phyloP scores from a whole-genome alignment of 2,113 vertebrate genomes.

The Lampris incognitus region DNA sequence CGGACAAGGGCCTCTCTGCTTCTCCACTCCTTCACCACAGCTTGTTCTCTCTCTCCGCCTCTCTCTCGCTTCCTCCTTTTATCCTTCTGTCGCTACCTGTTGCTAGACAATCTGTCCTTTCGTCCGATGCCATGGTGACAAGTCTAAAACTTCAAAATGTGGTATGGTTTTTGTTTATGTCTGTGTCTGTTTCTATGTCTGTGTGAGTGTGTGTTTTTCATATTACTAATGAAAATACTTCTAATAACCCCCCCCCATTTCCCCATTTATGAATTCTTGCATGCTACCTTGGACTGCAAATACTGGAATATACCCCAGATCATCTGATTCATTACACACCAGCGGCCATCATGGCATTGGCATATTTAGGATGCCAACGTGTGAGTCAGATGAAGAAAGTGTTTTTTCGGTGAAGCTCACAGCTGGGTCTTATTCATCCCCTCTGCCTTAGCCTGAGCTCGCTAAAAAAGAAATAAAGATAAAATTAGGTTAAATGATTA shows the following conservation, averaged over 20 bases:
- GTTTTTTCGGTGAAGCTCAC: background rate
- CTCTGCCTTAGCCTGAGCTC: background rate
- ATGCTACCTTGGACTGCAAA: constrained; percentile 10
- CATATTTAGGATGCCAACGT: background rate
- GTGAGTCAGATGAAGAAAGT: background rate
- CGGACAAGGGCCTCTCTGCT: constrained; percentile 20
- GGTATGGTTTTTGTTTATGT: background rate
- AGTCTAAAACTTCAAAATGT: background rate
- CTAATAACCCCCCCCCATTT: too few species aligned
- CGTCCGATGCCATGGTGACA: background rate
- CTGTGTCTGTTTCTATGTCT: background rate
- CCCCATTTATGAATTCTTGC: too few species aligned
- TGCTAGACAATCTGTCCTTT: background rate
- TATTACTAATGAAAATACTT: too few species aligned
- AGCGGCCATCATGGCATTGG: background rate
- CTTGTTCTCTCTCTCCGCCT: constrained; percentile 16
- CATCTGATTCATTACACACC: constrained; percentile 1
- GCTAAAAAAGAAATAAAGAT: background rate
- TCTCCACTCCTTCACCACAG: constrained; percentile 5
- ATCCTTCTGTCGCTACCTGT: background rate
- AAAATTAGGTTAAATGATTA: background rate
- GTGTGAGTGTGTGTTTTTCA: constrained; percentile 12
- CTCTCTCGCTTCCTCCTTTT: background rate
- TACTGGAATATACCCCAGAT: background rate
- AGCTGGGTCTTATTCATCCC: background rate